phyloP scores from a whole-genome alignment of 2,888 invertebrate genomes.

The Lepidocyrtoides sp. region DNA sequence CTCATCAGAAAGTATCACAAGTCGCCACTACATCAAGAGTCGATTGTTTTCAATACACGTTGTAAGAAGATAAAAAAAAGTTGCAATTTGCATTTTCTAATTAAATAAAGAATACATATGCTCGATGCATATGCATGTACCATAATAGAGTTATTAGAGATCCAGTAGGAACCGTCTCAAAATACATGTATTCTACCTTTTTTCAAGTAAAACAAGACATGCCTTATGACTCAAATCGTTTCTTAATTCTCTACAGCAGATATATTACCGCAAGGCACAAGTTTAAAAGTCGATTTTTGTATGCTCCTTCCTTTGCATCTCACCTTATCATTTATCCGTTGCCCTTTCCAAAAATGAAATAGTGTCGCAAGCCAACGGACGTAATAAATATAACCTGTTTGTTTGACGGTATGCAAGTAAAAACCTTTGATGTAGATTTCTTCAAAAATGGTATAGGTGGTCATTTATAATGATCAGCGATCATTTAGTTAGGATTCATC shows the following conservation, averaged over 20 bases:
- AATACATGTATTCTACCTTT: too few species aligned
- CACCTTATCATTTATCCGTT: neutral
- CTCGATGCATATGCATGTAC: too few species aligned
- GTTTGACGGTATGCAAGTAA: neutral
- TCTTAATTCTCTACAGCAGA: too few species aligned
- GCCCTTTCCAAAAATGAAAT: neutral
- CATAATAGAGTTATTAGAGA: too few species aligned
- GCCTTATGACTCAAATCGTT: neutral
- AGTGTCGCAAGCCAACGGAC: neutral
- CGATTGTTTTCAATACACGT: neutral
- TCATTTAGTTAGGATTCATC: too few species aligned
- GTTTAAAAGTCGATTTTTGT: neutral
- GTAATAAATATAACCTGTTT: neutral
- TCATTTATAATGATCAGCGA: too few species aligned
- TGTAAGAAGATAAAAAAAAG: neutral
- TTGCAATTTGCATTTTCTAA: neutral
- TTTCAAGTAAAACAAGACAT: slow-evolving; percentile 5
- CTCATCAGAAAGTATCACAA: neutral
- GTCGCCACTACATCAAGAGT: neutral
- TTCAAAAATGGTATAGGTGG: too few species aligned
- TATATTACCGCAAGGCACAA: too few species aligned
- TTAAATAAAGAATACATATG: neutral
- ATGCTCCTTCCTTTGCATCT: neutral
- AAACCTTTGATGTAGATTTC: too few species aligned
- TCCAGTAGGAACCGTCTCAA: too few species aligned